phyloP scores from a whole-genome alignment of 2,113 vertebrate genomes.

The Anolis sagrei region DNA sequence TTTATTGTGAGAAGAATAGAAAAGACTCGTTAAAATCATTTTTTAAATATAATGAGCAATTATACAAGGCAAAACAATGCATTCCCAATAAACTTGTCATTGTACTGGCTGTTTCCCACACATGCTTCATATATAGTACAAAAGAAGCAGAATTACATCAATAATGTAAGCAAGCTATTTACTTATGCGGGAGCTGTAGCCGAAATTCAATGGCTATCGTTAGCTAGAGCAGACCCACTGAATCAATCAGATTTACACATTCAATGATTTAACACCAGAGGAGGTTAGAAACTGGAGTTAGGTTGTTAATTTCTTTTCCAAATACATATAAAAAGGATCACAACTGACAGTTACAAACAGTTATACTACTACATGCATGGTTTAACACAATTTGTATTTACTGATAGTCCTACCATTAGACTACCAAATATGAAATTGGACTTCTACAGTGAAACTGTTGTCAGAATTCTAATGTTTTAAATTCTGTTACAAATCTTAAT shows the following conservation, averaged over 20 bases:
- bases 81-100: conserved; percentile 37
- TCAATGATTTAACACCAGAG: no score
- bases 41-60: conserved; percentile 62
- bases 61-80: conserved; percentile 61
- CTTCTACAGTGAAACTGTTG: conserved; percentile 55
- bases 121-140: conserved; percentile 68
- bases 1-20: conserved; percentile 75
- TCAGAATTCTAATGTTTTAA: conserved; percentile 58
- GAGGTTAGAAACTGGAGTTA: neutral
- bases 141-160: conserved; percentile 57
- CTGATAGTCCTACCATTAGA: conserved; percentile 16
- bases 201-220: no score
- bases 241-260: no score
- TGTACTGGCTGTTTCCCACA: conserved; percentile 60
- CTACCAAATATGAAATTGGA: conserved; percentile 63
- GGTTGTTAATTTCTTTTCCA: conserved; percentile 8
- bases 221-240: no score
- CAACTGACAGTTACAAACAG: conserved; percentile 48
- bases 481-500: conserved; percentile 59
- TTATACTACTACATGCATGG: conserved; percentile 43
- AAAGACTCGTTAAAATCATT: conserved; percentile 67
- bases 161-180: conserved; percentile 51
- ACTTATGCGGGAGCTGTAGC: conserved; percentile 48
- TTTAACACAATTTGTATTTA: conserved; percentile 40
- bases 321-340: conserved; percentile 52